Conservation (phyloP, 2,888 invertebrate species). For the Bursaphelenchus okinawaensis region DNA sequence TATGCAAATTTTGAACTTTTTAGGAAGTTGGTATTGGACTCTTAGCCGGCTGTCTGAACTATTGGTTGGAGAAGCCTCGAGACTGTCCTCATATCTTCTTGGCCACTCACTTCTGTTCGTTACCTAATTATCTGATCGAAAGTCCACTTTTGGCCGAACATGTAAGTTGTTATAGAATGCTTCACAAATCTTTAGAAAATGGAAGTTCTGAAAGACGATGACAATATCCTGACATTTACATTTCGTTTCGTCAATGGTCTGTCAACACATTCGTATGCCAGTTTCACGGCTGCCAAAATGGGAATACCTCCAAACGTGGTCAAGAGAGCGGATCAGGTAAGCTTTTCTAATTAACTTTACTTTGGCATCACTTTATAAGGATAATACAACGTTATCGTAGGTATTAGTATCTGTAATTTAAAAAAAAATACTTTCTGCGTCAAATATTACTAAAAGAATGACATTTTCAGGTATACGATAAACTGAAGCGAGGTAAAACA, state of each 20-base stretch:
- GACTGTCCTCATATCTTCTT: constrained; percentile 72
- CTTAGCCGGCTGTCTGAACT: constrained; percentile 68
- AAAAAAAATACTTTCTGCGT: no score
- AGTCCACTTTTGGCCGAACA: constrained; percentile 22
- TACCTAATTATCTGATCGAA: constrained; percentile 63
- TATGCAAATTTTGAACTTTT: not conserved
- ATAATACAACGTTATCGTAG: no score
- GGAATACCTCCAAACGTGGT: constrained; percentile 65
- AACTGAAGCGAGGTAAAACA: constrained; percentile 15
- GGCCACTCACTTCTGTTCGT: constrained; percentile 73
- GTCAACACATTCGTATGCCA: constrained; percentile 67
- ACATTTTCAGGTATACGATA: constrained; percentile 14
- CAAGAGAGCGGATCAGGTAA: constrained; percentile 61
- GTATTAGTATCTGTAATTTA: no score
- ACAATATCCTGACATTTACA: constrained; percentile 56
- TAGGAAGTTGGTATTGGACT: constrained; percentile 73
- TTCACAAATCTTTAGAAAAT: constrained; percentile 63
- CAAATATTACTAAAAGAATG: not conserved
- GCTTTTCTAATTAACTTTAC: not conserved
- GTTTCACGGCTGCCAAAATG: constrained; percentile 66
- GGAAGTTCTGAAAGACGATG: constrained; percentile 65
- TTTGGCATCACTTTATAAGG: not conserved
- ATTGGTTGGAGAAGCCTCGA: constrained; percentile 63
- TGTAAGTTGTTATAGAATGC: constrained; percentile 6
- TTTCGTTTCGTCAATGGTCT: constrained; percentile 64